Evolutionary conservation across 2,797 vertebrate species (phyloP).

Genomic region (Moxostoma hubbsi): DNA sequence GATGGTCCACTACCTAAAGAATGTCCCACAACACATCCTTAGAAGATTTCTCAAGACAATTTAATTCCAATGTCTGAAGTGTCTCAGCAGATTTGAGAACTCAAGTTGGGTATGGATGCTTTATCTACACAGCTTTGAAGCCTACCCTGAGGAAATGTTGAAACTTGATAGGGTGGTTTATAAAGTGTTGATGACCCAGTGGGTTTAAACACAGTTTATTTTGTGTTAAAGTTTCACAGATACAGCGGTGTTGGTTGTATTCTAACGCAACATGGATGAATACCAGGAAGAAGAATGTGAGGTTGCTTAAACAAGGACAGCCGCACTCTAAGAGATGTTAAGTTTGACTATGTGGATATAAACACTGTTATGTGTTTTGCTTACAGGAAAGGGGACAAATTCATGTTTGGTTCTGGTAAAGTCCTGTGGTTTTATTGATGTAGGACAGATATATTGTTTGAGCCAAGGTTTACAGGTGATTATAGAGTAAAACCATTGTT

Average conservation of each 20-base stretch:
- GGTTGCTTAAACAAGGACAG: constrained; percentile 35
- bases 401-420: constrained; percentile 24
- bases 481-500: constrained; percentile 59
- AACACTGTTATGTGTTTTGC: constrained; percentile 25
- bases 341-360: constrained; percentile 32
- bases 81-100: background rate
- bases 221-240: constrained; percentile 32
- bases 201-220: constrained; percentile 31
- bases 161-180: constrained; percentile 13
- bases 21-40: background rate
- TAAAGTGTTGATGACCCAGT: constrained; percentile 26
- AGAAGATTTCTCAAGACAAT: background rate
- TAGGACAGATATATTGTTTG: constrained; percentile 45
- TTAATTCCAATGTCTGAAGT: background rate
- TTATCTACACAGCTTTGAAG: constrained; percentile 37
- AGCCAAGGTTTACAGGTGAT: constrained; percentile 24
- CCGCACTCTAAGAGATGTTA: constrained; percentile 5
- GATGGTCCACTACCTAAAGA: background rate
- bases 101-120: background rate
- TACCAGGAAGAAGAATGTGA: constrained; percentile 43
- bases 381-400: constrained; percentile 20
- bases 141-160: constrained; percentile 14
- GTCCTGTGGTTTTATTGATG: constrained; percentile 26
- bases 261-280: constrained; percentile 23
- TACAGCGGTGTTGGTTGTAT: constrained; percentile 14